Evolutionary conservation across 1,140 invertebrate genomes (phyloP).

Genomic region (Globodera rostochiensis): DNA sequence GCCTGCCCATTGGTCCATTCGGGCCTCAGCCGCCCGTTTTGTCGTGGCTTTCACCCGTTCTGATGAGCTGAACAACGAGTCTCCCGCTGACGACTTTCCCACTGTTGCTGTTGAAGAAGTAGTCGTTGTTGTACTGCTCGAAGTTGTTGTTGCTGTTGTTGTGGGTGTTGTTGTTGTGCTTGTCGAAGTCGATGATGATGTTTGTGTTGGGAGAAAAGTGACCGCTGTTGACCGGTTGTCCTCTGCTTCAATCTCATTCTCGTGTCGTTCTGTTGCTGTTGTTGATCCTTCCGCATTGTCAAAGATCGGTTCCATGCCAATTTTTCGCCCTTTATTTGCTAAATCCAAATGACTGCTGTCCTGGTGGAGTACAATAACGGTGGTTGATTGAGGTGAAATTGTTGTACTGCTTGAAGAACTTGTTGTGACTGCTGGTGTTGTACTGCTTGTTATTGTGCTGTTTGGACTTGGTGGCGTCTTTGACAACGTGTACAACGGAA

Average conservation of each 20-base stretch:
- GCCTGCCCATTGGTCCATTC: background rate
- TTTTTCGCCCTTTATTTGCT: background rate
- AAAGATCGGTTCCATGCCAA: slow-evolving; percentile 9
- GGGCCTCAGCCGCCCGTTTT: background rate
- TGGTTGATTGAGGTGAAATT: background rate
- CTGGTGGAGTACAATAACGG: background rate
- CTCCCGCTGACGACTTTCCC: slow-evolving; percentile 15
- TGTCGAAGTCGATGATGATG: slow-evolving; percentile 17
- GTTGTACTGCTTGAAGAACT: background rate
- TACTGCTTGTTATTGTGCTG: slow-evolving; percentile 30
- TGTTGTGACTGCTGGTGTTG: slow-evolving; percentile 29
- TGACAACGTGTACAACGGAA: background rate
- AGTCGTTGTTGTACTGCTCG: slow-evolving; percentile 23
- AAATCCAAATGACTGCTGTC: background rate
- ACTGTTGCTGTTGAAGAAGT: slow-evolving; percentile 22
- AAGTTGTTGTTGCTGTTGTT: slow-evolving; percentile 34
- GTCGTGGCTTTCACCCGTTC: slow-evolving; percentile 6
- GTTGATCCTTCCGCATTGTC: background rate
- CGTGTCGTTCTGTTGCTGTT: background rate
- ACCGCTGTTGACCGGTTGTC: background rate
- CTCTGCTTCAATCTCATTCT: background rate
- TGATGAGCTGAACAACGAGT: background rate
- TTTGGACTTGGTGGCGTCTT: slow-evolving; percentile 9
- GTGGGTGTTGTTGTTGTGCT: slow-evolving; percentile 7
- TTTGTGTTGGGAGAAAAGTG: slow-evolving; percentile 16